These are phyloP conservation scores for Suricata suricatta DNA, from an alignment of 2,113 vertebrate genomes.

Conservation along the genomic window DNA sequence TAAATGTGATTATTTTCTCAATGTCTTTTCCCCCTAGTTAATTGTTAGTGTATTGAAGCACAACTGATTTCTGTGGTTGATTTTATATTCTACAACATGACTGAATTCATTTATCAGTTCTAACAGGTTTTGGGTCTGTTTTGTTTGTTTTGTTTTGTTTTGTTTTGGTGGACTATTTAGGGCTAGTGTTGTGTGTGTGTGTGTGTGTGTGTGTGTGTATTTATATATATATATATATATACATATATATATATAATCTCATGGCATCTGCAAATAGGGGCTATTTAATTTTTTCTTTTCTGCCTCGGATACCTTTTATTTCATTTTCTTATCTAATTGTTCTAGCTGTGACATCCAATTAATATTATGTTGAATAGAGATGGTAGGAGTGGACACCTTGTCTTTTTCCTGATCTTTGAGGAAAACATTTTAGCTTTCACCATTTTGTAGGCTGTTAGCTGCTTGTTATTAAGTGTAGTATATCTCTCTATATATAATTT, in stretches of 20 bases:
- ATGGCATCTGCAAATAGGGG: background rate
- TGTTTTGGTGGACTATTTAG: background rate
- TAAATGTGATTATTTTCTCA: background rate
- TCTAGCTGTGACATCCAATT: background rate
- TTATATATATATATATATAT: too few species aligned
- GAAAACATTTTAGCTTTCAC: background rate
- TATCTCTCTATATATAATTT: background rate
- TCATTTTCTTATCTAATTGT: background rate
- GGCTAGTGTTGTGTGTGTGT: background rate
- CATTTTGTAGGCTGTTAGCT: background rate
- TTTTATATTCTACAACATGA: background rate
- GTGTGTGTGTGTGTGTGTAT: too few species aligned
- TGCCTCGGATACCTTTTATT: background rate
- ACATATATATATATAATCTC: background rate
- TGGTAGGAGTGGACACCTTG: background rate
- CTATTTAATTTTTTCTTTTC: background rate
- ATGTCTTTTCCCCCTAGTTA: background rate
- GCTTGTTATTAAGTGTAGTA: background rate
- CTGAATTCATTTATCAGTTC: background rate
- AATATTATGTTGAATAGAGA: background rate
- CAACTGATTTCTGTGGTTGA: background rate
- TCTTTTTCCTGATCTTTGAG: background rate
- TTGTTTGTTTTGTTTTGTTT: background rate
- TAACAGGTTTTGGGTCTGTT: background rate
- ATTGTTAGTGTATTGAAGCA: background rate